These are phyloP conservation scores for Eurytemora carolleeae DNA, from an alignment of 1,140 invertebrate species.

Conservation along the genomic window DNA sequence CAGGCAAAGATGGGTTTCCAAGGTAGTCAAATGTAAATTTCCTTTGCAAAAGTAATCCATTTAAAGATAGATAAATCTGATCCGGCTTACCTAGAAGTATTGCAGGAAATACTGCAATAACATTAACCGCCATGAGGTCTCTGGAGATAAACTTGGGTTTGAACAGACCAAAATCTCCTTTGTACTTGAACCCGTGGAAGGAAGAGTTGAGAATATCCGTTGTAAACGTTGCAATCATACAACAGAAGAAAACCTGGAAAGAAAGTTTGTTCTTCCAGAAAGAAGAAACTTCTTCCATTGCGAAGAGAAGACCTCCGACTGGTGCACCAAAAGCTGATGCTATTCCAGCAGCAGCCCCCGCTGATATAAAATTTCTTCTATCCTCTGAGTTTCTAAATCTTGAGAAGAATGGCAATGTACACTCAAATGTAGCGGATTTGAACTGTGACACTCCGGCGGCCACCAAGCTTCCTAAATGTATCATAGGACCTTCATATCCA, in stretches of 20 bases:
- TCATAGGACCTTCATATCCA: constrained; percentile 29
- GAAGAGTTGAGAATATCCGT: constrained; percentile 28
- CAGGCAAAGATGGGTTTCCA: too few species aligned
- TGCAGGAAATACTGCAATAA: constrained; percentile 17
- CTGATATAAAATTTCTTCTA: constrained; percentile 23
- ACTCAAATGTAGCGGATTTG: constrained; percentile 24
- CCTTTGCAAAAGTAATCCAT: too few species aligned
- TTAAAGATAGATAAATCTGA: too few species aligned
- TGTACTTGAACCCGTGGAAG: constrained; percentile 25
- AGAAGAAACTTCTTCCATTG: constrained; percentile 26
- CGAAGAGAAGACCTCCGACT: constrained; percentile 20
- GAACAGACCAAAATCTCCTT: constrained; percentile 25
- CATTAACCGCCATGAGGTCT: constrained; percentile 17
- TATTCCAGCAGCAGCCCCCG: constrained; percentile 20
- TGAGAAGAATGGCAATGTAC: constrained; percentile 25
- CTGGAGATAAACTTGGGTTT: constrained; percentile 20
- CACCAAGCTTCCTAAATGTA: constrained; percentile 26
- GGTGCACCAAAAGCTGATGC: constrained; percentile 21
- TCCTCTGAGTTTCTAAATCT: constrained; percentile 28
- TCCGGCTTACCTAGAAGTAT: constrained; percentile 6
- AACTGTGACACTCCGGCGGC: constrained; percentile 28
- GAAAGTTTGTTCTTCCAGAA: constrained; percentile 28
- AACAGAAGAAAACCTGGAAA: constrained; percentile 31
- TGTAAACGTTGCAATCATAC: constrained; percentile 28
- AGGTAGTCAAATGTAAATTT: too few species aligned